Percentiles rank a stretch among this genome's conserved stretches.
These are phyloP conservation scores for Synaphobranchus kaupii DNA, from an alignment of 2,797 vertebrate genomes.

Conservation along the genomic window DNA sequence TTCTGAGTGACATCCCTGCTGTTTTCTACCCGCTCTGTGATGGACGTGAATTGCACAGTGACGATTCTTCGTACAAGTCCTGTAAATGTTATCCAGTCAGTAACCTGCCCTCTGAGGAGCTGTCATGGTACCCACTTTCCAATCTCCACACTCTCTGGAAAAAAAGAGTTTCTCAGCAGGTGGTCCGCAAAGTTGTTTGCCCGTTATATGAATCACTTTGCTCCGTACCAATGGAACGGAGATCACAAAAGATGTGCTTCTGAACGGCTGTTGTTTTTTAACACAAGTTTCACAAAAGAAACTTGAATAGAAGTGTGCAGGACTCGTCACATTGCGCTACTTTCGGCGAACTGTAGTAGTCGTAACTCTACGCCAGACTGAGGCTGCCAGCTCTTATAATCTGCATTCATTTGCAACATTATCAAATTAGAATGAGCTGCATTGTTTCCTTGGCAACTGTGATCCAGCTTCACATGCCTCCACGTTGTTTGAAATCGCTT, in stretches of 20 bases:
- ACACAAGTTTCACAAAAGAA: neutral
- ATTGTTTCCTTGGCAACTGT: conserved; percentile 25
- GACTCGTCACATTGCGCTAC: neutral
- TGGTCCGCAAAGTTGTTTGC: neutral
- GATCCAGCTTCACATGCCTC: neutral
- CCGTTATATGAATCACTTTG: neutral
- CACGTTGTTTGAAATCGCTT: neutral
- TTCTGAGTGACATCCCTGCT: neutral
- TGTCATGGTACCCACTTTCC: neutral
- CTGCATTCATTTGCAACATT: conserved; percentile 7
- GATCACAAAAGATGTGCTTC: neutral
- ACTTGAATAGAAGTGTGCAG: neutral
- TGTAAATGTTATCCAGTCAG: neutral
- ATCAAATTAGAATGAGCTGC: conserved; percentile 24
- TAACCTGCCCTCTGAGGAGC: neutral
- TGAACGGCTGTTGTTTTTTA: neutral
- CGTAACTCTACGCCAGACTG: neutral
- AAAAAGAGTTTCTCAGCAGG: neutral
- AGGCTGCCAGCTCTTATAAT: neutral
- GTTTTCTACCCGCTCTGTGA: neutral
- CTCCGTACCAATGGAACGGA: neutral
- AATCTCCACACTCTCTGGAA: neutral
- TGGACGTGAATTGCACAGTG: neutral
- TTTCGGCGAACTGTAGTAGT: neutral
- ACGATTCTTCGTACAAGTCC: neutral